These are phyloP conservation scores for Pagetopsis macropterus DNA, from an alignment of 2,797 vertebrate species.

Conservation along the genomic window DNA sequence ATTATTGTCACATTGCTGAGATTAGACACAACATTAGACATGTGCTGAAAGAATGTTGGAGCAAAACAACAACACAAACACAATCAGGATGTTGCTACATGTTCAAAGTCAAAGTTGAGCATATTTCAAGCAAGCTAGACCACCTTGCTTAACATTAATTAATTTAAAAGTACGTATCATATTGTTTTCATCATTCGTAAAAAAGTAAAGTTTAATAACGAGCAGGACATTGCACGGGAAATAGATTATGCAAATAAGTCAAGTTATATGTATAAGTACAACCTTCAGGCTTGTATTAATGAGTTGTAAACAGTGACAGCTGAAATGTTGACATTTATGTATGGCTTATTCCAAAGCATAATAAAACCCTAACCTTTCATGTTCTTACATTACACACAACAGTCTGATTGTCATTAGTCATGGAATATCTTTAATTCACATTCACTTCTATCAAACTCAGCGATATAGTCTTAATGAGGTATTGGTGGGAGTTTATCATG, in stretches of 20 bases:
- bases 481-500: conserved; percentile 29
- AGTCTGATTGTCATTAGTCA: conserved; percentile 10
- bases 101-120: conserved; percentile 12
- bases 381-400: conserved; percentile 10
- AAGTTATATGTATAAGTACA: too few relatives aligned
- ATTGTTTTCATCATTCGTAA: background rate
- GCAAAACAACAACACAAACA: conserved; percentile 11
- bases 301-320: conserved; percentile 1
- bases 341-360: conserved; percentile 15
- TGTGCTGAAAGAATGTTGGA: conserved; percentile 9
- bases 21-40: conserved; percentile 35
- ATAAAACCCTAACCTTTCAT: background rate
- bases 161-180: conserved; percentile 8
- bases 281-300: conserved; percentile 6
- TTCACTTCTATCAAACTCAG: conserved; percentile 33
- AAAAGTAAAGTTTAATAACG: conserved; percentile 14
- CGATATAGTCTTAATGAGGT: conserved; percentile 35
- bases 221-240: conserved; percentile 51
- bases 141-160: background rate
- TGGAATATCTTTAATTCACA: conserved; percentile 38
- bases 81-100: background rate
- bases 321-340: background rate
- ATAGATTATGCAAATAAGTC: conserved; percentile 12
- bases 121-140: background rate
- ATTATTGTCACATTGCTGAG: conserved; percentile 24